These are phyloP conservation scores for Etheostoma nigrum DNA, from an alignment of 2,797 vertebrate genomes.

Conservation along the genomic window DNA sequence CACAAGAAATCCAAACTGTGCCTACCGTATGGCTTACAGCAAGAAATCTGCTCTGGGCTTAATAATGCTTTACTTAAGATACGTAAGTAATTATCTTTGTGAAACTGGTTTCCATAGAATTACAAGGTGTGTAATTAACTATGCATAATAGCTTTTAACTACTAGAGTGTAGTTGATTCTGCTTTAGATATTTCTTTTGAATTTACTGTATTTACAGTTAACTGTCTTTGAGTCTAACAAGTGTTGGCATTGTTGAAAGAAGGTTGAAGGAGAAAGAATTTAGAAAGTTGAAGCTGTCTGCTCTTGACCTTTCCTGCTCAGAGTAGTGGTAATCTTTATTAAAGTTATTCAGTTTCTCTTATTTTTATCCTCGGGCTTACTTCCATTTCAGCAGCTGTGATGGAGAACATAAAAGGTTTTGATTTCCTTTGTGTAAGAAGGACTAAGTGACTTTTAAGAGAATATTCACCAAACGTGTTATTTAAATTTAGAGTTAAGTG, in stretches of 20 bases:
- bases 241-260: constrained; percentile 2
- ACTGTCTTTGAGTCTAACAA: background rate
- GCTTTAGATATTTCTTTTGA: background rate
- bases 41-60: background rate
- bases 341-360: background rate
- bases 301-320: background rate
- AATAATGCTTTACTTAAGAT: background rate
- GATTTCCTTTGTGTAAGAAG: background rate
- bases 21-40: background rate
- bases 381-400: background rate
- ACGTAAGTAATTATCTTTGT: background rate
- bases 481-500: background rate
- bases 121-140: background rate
- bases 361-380: rapidly evolving
- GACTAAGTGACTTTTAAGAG: background rate
- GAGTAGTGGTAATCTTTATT: background rate
- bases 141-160: background rate
- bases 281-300: background rate
- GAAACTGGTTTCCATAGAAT: background rate
- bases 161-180: background rate
- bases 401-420: background rate
- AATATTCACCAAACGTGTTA: background rate
- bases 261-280: background rate
- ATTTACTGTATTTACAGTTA: background rate
- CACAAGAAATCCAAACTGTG: constrained; percentile 6